Base-by-base conservation (phyloP, 2,888 invertebrate species). In the Ophraella communa region DNA sequence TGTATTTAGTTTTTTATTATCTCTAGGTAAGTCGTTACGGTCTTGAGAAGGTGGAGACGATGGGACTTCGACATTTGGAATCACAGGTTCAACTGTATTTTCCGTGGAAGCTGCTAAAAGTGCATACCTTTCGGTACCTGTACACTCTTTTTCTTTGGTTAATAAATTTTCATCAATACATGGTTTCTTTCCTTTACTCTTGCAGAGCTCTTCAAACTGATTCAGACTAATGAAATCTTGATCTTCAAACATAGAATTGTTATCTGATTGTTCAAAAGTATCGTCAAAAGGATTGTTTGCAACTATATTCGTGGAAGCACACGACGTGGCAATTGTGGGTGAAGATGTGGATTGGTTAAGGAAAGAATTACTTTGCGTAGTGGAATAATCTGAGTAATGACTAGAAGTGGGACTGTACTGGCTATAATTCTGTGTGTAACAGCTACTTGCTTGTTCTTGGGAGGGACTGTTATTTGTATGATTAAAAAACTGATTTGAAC, bases 181-280 rank as follows among this genome's bases (percentile, higher is more conserved):
- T n/a, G n/a, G n/a, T n/a, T n/a, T n/a, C n/a, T n/a, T n/a, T n/a
- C 21, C 49, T 51, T 51, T 27, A 27, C 24, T 51, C 10, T 27
- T 51, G 10, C 27, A 51, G 0, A 51, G 7, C 4, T 51, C 23
- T 27, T 51, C 49, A 17, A 51, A 51, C 3, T 51, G 49, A 10
- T 51, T 51, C 10, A 51, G 17, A 24, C 49, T 51, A 27, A 51
- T 51, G 3, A 51, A 51, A 27, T 51, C 49, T 24, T 51, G 49
- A 8, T 51, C 49, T 51, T 27, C 49, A 3, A 51, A 51, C 49
- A 27, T 23, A 5, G 21, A 2, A 21, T 47, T 47, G 14, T 11
- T 21, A 4, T 47, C 47, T 0, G 39, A 8, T 39, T 39, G 39
- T 14, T 17, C 39, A 2, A 39, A 7, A 39, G 39, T 39, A 39